Percentiles rank a stretch among this genome's conserved stretches.
These are phyloP conservation scores for Pandemis cinnamomeana DNA, from an alignment of 2,888 invertebrate genomes.

Conservation along the genomic window DNA sequence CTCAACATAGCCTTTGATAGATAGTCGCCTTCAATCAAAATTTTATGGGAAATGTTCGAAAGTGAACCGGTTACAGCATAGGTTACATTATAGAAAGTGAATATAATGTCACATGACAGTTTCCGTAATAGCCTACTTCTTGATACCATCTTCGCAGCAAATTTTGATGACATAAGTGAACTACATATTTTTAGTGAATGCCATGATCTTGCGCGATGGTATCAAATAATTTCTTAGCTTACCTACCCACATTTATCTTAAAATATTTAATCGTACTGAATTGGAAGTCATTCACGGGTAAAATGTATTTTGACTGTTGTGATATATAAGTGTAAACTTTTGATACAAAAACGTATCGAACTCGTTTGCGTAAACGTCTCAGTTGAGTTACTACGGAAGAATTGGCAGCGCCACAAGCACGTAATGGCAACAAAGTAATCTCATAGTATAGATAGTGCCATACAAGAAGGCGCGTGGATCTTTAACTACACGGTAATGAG, in stretches of 20 bases:
- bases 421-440: no score
- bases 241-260: background rate
- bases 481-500: no score
- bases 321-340: no score
- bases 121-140: slow-evolving; percentile 29
- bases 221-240: background rate
- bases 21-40: background rate
- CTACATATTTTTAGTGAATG: slow-evolving; percentile 21
- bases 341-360: no score
- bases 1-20: background rate
- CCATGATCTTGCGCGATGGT: background rate
- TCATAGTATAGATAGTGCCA: no score
- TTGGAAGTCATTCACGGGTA: no score
- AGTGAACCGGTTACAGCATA: slow-evolving; percentile 6
- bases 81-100: slow-evolving; percentile 34
- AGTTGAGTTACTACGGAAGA: no score
- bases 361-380: no score
- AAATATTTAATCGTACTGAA: no score
- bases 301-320: no score
- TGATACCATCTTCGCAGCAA: slow-evolving; percentile 36
- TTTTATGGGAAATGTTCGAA: background rate
- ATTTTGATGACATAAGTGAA: slow-evolving; percentile 29
- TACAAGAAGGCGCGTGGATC: no score
- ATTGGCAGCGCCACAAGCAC: no score
- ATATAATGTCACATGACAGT: slow-evolving; percentile 37